Evolutionary conservation across 2,888 invertebrate genomes (phyloP).

Genomic region (Lasioglossum vierecki): DNA sequence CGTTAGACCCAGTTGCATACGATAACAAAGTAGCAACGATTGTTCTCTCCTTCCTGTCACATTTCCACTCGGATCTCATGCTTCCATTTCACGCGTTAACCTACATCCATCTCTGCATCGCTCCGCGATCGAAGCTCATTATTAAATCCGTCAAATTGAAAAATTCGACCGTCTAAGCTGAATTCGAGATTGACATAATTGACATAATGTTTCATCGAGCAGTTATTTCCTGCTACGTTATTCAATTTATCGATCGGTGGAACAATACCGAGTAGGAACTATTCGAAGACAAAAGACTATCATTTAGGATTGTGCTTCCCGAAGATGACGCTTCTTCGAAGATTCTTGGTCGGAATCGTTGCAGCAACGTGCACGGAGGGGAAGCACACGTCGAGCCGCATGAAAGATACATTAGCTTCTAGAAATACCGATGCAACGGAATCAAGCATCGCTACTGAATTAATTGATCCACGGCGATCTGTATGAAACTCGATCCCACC

Average conservation of each 20-base stretch:
- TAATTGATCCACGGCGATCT: slow-evolving; percentile 1
- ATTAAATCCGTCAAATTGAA: too few relatives aligned
- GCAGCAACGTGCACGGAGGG: not conserved
- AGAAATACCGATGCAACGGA: not conserved
- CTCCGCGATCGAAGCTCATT: not conserved
- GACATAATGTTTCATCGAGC: not conserved
- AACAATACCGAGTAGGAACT: not conserved
- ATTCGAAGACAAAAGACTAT: not conserved
- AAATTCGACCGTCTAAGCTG: not conserved
- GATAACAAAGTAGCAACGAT: not conserved
- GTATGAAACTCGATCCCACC: not conserved
- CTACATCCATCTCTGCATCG: not conserved
- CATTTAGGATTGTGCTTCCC: not conserved
- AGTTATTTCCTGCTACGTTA: not conserved
- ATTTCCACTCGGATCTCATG: not conserved
- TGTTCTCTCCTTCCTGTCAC: not conserved
- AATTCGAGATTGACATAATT: not conserved
- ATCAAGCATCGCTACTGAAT: not conserved
- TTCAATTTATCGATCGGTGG: not conserved
- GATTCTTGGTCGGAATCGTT: not conserved
- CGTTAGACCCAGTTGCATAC: not conserved
- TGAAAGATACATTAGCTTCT: not conserved
- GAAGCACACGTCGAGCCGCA: not conserved
- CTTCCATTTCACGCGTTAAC: not conserved
- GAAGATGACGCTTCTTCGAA: not conserved